Conservation (phyloP, 53 echinoderm and acorn worm genomes). For the Stichopus horrens region DNA sequence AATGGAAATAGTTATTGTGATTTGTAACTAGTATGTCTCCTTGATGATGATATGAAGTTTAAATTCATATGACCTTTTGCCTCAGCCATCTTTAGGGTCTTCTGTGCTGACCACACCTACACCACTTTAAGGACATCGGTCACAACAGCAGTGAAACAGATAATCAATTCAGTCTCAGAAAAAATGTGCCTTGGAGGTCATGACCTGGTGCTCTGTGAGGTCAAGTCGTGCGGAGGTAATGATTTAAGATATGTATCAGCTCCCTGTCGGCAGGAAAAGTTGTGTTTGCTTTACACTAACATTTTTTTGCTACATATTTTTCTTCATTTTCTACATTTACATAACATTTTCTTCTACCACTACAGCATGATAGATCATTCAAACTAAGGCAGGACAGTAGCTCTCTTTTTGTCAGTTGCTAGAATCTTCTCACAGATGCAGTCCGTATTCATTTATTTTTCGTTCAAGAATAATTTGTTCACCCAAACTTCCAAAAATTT, state of each 20-base stretch:
- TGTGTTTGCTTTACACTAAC: neutral
- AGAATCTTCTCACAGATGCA: too few species aligned
- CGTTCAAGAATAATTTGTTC: too few species aligned
- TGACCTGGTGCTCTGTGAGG: slow-evolving; percentile 91
- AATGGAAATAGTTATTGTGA: too few species aligned
- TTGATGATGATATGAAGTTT: too few species aligned
- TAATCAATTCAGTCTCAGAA: slow-evolving; percentile 80
- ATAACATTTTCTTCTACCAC: neutral
- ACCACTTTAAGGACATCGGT: slow-evolving; percentile 88
- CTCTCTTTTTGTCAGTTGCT: too few species aligned
- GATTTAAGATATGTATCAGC: neutral
- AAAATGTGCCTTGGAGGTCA: slow-evolving; percentile 86
- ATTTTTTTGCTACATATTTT: too few species aligned
- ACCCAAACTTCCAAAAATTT: too few species aligned
- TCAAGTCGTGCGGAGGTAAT: slow-evolving; percentile 94
- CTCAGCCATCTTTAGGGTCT: slow-evolving; percentile 93
- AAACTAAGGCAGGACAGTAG: too few species aligned
- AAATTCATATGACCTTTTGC: neutral
- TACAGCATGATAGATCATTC: neutral
- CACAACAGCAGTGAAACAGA: slow-evolving; percentile 68
- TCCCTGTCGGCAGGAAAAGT: neutral
- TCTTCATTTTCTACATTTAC: neutral
- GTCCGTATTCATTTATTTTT: too few species aligned
- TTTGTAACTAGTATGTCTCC: too few species aligned
- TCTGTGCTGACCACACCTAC: slow-evolving; percentile 99